Evolutionary conservation across 2,113 vertebrate genomes (phyloP), one percentile per base, ranked within the genome.

Genomic region (Melanocharis versteri): DNA sequence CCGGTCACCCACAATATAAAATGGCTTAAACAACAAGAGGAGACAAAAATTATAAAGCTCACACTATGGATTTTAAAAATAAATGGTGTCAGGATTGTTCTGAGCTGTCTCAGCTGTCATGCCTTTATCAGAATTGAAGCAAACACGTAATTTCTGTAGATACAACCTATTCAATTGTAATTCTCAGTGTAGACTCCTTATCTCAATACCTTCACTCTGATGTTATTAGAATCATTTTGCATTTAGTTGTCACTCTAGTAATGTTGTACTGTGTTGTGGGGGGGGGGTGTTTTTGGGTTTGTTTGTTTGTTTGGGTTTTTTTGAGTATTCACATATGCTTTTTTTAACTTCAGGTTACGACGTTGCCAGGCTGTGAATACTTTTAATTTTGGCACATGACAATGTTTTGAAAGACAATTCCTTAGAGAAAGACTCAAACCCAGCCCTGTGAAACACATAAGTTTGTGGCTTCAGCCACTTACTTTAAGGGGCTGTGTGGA

Each of bases 221-320:
- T 11, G 15, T 64, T 90, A 15, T 48, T 47, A 27, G 45, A 28
- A 44, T 81, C 0, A 42, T 58, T 86, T 73, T 51, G 33, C 7
- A 13, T 81, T 80, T 81, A 71, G 17, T 15, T 78, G 17, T 62
- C 33, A 23, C 23, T 69, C 7, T 17, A 30, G 22, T 77, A 57
- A 57, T 3, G 39, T 45, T 0, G 0, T 7, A 26, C 10, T n/a
- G 3, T 47, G 6, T 53, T 60, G 45, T 5, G 48, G 23, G 45
- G 6, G 48, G 23, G 15, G 9, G 14, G 3, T 23, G 7, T 18
- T 60, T 76, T 31, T 7, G 7, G 8, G 2, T 1, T 11, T 14
- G 26, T 31, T 19, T 24, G 2, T 37, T n/a, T 39, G 5, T 21
- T 47, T 27, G 21, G 7, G 7, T 2, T 2, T 65, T 53, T 75